Evolutionary conservation across 30 jellyfish, hydroid and myxozoan species (phyloP), one percentile per base, ranked within the genome.

Genomic region (Aurelia aurita complex sp. Pacific): DNA sequence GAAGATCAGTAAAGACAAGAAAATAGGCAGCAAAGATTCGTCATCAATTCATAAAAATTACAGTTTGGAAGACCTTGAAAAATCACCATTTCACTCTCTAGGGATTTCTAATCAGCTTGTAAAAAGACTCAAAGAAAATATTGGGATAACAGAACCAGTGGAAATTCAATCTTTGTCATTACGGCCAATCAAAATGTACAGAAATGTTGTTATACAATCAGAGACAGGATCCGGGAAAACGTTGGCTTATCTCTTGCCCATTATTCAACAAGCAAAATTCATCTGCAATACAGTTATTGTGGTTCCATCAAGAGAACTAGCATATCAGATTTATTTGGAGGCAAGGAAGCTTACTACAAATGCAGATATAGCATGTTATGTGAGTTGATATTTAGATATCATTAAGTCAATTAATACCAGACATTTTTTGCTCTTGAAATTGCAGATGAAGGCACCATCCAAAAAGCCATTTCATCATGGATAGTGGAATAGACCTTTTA

Each of bases 221-320:
- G 94, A 93, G 43, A 94, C 99, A 15, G 99, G 99, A 1, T 83
- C 94, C 55, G 99, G 99, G 10, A 94, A 94, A 73, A 94, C 99
- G 2, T 57, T 94, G 54, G 95, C 97, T 12, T 94, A 73, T 64
- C 82, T 94, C 68, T 67, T 94, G 43, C 99, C 99, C 40, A 77
- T 76, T 17, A 55, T 94, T 33, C 97, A 94, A 63, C 89, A 85
- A 53, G 80, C 89, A 29, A 94, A 89, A 67, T 42, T 65, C 50
- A 68, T 81, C 12, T 84, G 99, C 79, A 53, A 90, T 60, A 89
- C 88, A 60, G 73, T 94, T 2, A 84, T 94, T 7, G 83, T 85
- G 35, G 99, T 94, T 8, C 99, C 99, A 29, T 82, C 99, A 34
- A 62, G 99, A 36, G 99, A 94, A 57, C 90, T 94, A 12, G 99